Base-by-base conservation (phyloP, 2,888 invertebrate genomes). In the Pachliopta kotzebuea region DNA sequence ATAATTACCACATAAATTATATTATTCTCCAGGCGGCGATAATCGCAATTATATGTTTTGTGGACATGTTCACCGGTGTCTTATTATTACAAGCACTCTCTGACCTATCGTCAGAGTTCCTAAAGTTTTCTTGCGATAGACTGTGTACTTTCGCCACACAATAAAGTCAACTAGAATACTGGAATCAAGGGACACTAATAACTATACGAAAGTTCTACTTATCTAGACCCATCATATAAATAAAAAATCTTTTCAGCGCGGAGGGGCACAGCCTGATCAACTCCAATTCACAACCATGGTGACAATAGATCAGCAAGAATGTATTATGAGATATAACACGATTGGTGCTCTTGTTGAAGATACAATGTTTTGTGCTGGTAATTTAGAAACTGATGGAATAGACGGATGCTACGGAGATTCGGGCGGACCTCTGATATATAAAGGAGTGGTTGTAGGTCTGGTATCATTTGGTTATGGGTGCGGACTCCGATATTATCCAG, bases 331-430 rank as follows among this genome's bases (percentile, higher is more conserved):
- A 4, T 90, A 90, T 71, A 77, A 73, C 20, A 80, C 78, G 1
- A 84, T 90, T 4, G 81, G 82, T 7, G 89, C 87, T 1, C 69
- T 80, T 6, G 81, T 91, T 60, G 71, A 81, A 9, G 81, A 85
- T 42, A 84, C 87, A 0, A 91, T 91, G 90, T 70, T 91, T 66
- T 91, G 90, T 60, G 90, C 90, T 4, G 90, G 90, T 4, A 77
- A 76, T 18, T 66, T 86, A 1, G 86, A 90, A 55, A 70, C 78
- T 0, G 88, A 85, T 0, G 89, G 90, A 0, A 80, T 86, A 0
- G 90, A 91, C 45, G 90, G 88, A 0, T 91, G 90, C 70, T 88
- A 84, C 17, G 90, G 90, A 0, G 90, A 91, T 67, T 90, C 90
- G 9, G 90, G 90, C 4, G 90, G 91, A 7, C 90, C 91, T 0